Percentiles rank a stretch among this genome's conserved stretches.
These are phyloP conservation scores for Ctenochaetus hawaiiensis DNA, from an alignment of 2,797 vertebrate species.

Conservation along the genomic window DNA sequence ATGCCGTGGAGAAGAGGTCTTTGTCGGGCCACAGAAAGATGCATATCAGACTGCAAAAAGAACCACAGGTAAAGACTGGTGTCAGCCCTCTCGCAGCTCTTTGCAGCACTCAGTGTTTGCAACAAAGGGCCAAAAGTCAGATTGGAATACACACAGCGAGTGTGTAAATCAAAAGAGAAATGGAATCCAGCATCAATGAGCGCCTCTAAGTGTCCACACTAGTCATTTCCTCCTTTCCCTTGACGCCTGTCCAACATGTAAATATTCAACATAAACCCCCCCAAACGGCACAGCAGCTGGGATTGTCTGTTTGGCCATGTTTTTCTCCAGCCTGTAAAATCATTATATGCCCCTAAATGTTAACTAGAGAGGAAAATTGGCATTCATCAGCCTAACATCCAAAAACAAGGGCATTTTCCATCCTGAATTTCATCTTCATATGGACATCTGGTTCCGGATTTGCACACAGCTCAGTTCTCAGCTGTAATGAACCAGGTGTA, in stretches of 20 bases:
- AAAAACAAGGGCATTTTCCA: constrained; percentile 20
- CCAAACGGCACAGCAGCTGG: constrained; percentile 53
- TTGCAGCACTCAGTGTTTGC: constrained; percentile 35
- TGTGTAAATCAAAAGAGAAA: constrained; percentile 50
- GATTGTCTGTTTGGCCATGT: constrained; percentile 13
- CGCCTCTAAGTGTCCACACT: constrained; percentile 61
- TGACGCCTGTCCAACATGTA: constrained; percentile 39
- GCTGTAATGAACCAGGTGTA: not conserved
- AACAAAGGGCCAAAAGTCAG: constrained; percentile 69
- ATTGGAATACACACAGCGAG: constrained; percentile 59
- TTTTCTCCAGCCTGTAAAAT: constrained; percentile 25
- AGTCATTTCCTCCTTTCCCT: constrained; percentile 59
- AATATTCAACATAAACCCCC: constrained; percentile 56
- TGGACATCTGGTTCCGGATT: constrained; percentile 31
- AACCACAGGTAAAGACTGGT: constrained; percentile 87
- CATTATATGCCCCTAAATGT: constrained; percentile 35
- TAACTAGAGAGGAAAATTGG: constrained; percentile 17
- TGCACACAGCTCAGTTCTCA: constrained; percentile 5
- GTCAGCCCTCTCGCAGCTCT: constrained; percentile 55
- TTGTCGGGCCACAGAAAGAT: constrained; percentile 87
- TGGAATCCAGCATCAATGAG: constrained; percentile 61
- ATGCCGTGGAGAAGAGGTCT: constrained; percentile 90
- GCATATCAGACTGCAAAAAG: constrained; percentile 87
- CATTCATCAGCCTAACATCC: constrained; percentile 16
- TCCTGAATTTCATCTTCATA: constrained; percentile 23